Percentiles rank a stretch among this genome's conserved stretches.
Conservation (phyloP, 2,888 invertebrate genomes). For the Drosophila rellima region DNA sequence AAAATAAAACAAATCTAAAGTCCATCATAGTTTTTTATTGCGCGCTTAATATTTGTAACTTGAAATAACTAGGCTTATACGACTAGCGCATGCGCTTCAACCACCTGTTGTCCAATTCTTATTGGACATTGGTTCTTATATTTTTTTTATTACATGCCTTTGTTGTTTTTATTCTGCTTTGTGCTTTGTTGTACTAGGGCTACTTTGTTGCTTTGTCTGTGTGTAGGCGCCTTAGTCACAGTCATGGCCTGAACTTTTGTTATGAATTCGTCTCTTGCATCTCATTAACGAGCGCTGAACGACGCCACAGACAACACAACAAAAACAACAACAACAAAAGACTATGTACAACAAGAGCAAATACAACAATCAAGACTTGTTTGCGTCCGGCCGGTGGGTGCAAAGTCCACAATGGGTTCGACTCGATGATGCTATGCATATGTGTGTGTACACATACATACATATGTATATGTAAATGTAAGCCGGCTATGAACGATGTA, state of each 20-base stretch:
- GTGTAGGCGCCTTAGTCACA: slow-evolving; percentile 49
- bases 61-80: slow-evolving; percentile 20
- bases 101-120: slow-evolving; percentile 1
- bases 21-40: slow-evolving; percentile 63
- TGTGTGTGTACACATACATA: not conserved
- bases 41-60: slow-evolving; percentile 46
- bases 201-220: slow-evolving; percentile 35
- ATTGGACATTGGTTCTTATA: not conserved
- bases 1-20: slow-evolving; percentile 77
- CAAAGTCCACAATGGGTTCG: slow-evolving; percentile 76
- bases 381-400: slow-evolving; percentile 60
- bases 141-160: not conserved
- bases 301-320: slow-evolving; percentile 35
- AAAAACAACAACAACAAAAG: slow-evolving; percentile 27
- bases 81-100: slow-evolving; percentile 56
- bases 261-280: slow-evolving; percentile 54
- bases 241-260: slow-evolving; percentile 53
- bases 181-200: slow-evolving; percentile 45
- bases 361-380: slow-evolving; percentile 73
- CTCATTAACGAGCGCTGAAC: slow-evolving; percentile 73
- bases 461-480: slow-evolving; percentile 23
- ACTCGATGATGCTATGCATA: slow-evolving; percentile 43
- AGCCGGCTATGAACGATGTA: slow-evolving; percentile 40
- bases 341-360: slow-evolving; percentile 27
- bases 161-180: not conserved